Evolutionary conservation across 2,113 vertebrate species (phyloP), one percentile per base, ranked within the genome.

Genomic region (Mungos mungo): DNA sequence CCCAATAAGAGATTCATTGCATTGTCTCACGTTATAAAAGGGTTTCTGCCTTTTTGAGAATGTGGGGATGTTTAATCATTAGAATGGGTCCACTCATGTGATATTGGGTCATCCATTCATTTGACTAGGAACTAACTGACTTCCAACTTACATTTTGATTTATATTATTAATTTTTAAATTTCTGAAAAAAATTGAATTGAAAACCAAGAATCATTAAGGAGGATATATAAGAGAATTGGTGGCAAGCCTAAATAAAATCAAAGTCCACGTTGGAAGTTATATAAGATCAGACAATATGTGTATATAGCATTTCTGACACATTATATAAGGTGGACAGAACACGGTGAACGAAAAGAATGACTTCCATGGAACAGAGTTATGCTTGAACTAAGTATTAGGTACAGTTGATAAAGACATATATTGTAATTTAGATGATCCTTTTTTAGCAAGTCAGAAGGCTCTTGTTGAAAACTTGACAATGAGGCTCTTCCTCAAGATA

Each of bases 111-210:
- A 21, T 82, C 57, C 38, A 68, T 54, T 93, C n/a, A 54, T 94
- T 96, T 93, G n/a, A 94, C 66, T 92, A 52, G 52, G 63, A 93
- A 88, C 60, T 50, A 82, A 87, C 31, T 69, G 14, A 63, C 71
- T 92, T 96, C 76, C 85, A 81, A 47, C 12, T 81, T 95, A 76
- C 4, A 84, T 66, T 94, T 85, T 85, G 31, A 65, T 85, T 87
- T 41, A 60, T 84, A 96, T 95, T 74, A 35, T 57, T 83, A 27
- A 81, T 87, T 96, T 93, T 72, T 4, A 87, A 93, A 68, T 79
- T 77, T 85, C 38, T 86, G 54, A 60, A 96, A 69, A 7, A 72
- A 50, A 97, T 71, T 87, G n/a, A 95, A 33, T 88, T 92, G 19
- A 95, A 95, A 93, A 68, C 33, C 72, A 74, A 85, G 29, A 23